A percentile compares a stretch with the other conserved stretches of the same genome.
These are phyloP conservation scores for Panurus biarmicus DNA, from an alignment of 2,113 vertebrate genomes.

Conservation along the genomic window DNA sequence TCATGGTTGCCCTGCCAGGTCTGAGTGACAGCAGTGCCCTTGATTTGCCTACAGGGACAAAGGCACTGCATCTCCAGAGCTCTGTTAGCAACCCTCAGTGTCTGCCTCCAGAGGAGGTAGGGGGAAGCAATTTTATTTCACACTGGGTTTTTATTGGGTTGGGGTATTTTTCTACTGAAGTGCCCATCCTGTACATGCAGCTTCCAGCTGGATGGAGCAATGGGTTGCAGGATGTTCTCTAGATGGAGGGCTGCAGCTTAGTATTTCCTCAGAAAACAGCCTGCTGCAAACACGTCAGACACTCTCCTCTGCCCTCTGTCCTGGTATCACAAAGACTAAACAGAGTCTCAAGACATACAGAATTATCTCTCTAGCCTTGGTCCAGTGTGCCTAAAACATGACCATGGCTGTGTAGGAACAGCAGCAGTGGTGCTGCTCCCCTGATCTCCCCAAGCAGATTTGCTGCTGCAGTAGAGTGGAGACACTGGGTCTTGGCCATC, in stretches of 20 bases:
- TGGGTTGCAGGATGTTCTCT: neutral
- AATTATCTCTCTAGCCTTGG: neutral
- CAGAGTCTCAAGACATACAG: neutral
- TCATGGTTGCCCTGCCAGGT: neutral
- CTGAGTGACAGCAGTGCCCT: neutral
- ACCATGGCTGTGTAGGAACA: rapidly evolving
- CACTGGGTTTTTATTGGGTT: neutral
- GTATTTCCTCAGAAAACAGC: neutral
- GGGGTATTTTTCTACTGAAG: neutral
- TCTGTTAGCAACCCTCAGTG: neutral
- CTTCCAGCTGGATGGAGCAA: neutral
- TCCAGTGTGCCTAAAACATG: neutral
- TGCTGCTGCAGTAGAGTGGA: neutral
- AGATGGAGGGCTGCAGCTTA: neutral
- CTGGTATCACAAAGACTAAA: neutral
- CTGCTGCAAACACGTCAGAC: neutral
- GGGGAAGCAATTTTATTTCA: neutral
- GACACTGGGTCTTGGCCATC: rapidly evolving
- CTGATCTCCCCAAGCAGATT: neutral
- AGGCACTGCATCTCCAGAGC: rapidly evolving
- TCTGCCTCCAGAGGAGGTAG: neutral
- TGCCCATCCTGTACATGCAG: neutral
- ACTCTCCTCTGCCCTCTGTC: neutral
- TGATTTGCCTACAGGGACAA: rapidly evolving
- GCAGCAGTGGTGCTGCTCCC: rapidly evolving